Percentiles rank a stretch among this genome's conserved stretches.
phyloP scores from a whole-genome alignment of 2,888 invertebrate species.

The Anoplius nigerrimus region DNA sequence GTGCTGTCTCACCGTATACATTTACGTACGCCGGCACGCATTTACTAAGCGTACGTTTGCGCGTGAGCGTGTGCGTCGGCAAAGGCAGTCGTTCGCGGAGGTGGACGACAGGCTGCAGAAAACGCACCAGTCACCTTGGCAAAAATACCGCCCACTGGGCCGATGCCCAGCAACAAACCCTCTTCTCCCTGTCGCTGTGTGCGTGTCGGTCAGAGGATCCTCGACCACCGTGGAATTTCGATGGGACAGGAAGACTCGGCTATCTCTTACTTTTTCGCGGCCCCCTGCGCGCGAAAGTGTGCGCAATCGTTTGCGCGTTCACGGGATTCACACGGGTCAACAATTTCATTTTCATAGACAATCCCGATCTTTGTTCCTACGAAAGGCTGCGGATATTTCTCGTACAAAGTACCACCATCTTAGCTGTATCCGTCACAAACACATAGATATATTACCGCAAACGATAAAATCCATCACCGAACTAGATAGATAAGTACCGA shows the following conservation, averaged over 20 bases:
- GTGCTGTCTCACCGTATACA: not conserved
- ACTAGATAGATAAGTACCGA: no score
- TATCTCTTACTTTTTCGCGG: not conserved
- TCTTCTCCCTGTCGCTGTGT: constrained; percentile 49
- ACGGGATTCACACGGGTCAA: constrained; percentile 33
- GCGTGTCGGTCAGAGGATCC: constrained; percentile 53
- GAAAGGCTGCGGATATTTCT: not conserved
- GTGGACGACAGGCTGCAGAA: constrained; percentile 40
- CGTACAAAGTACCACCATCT: no score
- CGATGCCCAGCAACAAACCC: constrained; percentile 48
- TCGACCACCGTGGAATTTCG: constrained; percentile 50
- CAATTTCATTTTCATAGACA: constrained; percentile 44
- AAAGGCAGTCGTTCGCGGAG: constrained; percentile 20
- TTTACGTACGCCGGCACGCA: no score
- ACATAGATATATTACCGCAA: no score
- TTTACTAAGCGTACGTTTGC: not conserved
- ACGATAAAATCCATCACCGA: no score
- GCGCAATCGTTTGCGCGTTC: not conserved
- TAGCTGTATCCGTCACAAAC: no score
- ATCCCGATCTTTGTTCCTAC: constrained; percentile 4
- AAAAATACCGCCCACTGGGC: constrained; percentile 65
- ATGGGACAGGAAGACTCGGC: constrained; percentile 42
- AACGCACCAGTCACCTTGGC: constrained; percentile 50
- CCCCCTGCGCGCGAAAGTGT: not conserved
- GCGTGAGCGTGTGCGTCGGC: constrained; percentile 27